Base-by-base conservation (phyloP, 2,888 invertebrate species). In the Acleris literana region DNA sequence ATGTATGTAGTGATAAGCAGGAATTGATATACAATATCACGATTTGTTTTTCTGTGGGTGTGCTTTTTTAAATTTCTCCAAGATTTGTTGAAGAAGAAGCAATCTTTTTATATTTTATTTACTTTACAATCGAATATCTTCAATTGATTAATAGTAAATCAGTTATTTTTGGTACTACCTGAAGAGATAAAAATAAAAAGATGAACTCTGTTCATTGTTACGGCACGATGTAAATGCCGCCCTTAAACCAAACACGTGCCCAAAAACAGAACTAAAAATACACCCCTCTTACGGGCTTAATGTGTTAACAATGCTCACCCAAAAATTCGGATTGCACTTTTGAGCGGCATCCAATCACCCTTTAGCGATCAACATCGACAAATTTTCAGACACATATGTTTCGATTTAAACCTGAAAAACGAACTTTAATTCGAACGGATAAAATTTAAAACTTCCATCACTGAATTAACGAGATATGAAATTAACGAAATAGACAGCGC, bases 241-340 rank as follows among this genome's bases (percentile, higher is more conserved):
- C 68, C 54, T 20, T 39, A 64, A 58, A 67, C 71, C 69, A 74
- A 77, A 80, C 83, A 81, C 83, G 84, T 82, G 84, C 80, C 81
- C 73, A 79, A 85, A 87, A 87, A 89, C 83, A 85, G 83, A 86
- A 81, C 90, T 86, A 88, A 88, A 90, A 89, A 90, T 89, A 91
- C 82, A 78, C 79, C 83, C 81, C 83, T 89, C 81, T 86, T 88
- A 85, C 81, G 78, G 81, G 86, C 86, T 86, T 90, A 92, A 91
- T 90, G 90, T 84, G 85, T 80, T 86, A 87, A 89, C 90, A 87
- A 85, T 87, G 88, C 84, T 78, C 77, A 77, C 78, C 77, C 78
- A 78, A 76, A 72, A 68, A 70, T 71, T 68, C 67, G 70, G 70
- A 73, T 72, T 74, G 72, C 73, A 70, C 74, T 72, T 76, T 76